phyloP scores from a whole-genome alignment of 2,888 invertebrate genomes.

The Antheraea yamamai region DNA sequence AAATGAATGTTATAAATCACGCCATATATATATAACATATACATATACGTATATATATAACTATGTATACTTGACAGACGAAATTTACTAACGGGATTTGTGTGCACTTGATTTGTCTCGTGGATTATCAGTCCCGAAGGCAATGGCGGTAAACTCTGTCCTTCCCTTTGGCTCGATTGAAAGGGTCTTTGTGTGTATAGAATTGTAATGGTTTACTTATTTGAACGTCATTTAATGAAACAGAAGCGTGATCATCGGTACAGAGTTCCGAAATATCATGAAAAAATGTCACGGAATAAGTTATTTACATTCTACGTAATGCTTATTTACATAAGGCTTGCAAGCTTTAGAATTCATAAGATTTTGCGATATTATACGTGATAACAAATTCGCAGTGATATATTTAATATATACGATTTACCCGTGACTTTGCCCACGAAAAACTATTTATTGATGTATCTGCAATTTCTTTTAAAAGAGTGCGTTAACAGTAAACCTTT shows the following conservation, averaged over 20 bases:
- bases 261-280: background rate
- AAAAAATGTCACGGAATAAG: background rate
- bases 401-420: background rate
- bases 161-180: slow-evolving; percentile 27
- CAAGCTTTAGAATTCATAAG: background rate
- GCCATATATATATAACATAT: background rate
- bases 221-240: background rate
- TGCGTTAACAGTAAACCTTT: no score
- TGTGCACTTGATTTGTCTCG: slow-evolving; percentile 27
- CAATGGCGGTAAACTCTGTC: slow-evolving; percentile 13
- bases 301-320: background rate
- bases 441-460: no score
- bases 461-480: no score
- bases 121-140: slow-evolving; percentile 29
- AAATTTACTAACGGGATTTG: slow-evolving; percentile 7
- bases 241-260: background rate
- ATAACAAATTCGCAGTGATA: background rate
- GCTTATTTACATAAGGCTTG: background rate
- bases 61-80: background rate
- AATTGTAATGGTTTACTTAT: slow-evolving; percentile 4
- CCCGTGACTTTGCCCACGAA: background rate
- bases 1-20: background rate
- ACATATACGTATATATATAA: background rate
- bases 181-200: slow-evolving; percentile 28
- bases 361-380: background rate